These are phyloP conservation scores for Prorops nasuta DNA, from an alignment of 1,140 invertebrate species.

Conservation along the genomic window DNA sequence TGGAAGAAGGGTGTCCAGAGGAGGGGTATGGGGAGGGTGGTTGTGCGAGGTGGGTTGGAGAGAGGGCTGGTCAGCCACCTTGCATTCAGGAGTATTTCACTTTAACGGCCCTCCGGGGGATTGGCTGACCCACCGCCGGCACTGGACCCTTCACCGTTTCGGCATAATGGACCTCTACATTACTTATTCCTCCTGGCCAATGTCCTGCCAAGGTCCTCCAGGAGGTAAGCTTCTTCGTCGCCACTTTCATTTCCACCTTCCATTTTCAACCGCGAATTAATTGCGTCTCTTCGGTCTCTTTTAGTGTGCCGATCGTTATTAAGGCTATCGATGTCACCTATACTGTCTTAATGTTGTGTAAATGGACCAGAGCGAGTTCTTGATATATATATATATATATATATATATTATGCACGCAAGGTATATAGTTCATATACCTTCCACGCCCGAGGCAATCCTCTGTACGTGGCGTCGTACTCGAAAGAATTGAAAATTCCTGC, in stretches of 20 bases:
- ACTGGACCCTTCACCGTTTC: slow-evolving; percentile 51
- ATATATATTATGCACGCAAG: no score
- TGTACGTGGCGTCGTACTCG: slow-evolving; percentile 35
- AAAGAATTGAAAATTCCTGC: slow-evolving; percentile 55
- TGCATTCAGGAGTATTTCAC: slow-evolving; percentile 58
- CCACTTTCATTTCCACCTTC: not conserved
- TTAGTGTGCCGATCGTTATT: no score
- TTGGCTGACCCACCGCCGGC: slow-evolving; percentile 50
- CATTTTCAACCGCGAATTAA: slow-evolving; percentile 1
- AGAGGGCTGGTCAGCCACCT: slow-evolving; percentile 43
- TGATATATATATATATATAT: no score
- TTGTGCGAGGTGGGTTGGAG: slow-evolving; percentile 22
- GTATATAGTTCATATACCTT: no score
- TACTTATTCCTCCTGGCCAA: slow-evolving; percentile 54
- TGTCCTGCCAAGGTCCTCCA: slow-evolving; percentile 14
- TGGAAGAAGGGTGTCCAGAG: slow-evolving; percentile 21
- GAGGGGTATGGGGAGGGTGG: not conserved
- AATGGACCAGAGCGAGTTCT: no score
- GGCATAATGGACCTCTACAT: slow-evolving; percentile 56
- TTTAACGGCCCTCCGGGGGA: slow-evolving; percentile 56
- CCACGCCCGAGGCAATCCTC: slow-evolving; percentile 30
- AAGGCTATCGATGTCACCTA: no score
- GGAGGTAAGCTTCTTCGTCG: not conserved
- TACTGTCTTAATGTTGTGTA: no score
- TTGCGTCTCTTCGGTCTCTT: no score